These are phyloP conservation scores for Sakesphorus luctuosus DNA, from an alignment of 2,113 vertebrate species.

Conservation along the genomic window DNA sequence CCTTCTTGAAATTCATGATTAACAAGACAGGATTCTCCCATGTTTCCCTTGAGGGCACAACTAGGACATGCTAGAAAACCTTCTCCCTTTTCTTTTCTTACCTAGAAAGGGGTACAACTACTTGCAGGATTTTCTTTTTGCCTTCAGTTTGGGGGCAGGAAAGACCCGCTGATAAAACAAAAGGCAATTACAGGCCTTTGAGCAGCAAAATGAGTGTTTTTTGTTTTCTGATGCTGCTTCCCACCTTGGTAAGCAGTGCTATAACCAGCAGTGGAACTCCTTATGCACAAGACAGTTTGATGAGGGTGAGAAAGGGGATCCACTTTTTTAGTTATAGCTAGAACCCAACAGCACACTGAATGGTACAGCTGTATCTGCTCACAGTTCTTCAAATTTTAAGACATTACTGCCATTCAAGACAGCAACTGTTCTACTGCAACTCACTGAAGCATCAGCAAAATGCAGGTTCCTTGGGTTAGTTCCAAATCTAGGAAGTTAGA, in stretches of 20 bases:
- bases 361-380: constrained; percentile 62
- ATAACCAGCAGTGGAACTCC: constrained; percentile 29
- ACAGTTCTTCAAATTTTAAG: constrained; percentile 57
- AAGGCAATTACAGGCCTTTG: not conserved
- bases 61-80: not conserved
- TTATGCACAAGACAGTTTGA: constrained; percentile 12
- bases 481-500: constrained; percentile 61
- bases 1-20: not conserved
- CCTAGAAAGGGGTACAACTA: not conserved
- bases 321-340: constrained; percentile 57
- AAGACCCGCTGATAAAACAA: not conserved
- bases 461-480: constrained; percentile 55
- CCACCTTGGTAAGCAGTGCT: not conserved
- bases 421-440: constrained; percentile 37
- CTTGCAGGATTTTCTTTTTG: not conserved
- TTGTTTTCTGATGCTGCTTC: not conserved
- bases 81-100: not conserved
- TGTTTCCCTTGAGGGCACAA: not conserved
- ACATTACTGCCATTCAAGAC: not conserved
- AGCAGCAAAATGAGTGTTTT: not conserved
- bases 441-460: constrained; percentile 42
- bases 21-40: not conserved
- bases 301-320: constrained; percentile 10
- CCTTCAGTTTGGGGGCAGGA: not conserved
- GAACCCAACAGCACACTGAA: constrained; percentile 43